Evolutionary conservation across 2,888 invertebrate species (phyloP), one percentile per base, ranked within the genome.

Genomic region (Tipula lateralis): DNA sequence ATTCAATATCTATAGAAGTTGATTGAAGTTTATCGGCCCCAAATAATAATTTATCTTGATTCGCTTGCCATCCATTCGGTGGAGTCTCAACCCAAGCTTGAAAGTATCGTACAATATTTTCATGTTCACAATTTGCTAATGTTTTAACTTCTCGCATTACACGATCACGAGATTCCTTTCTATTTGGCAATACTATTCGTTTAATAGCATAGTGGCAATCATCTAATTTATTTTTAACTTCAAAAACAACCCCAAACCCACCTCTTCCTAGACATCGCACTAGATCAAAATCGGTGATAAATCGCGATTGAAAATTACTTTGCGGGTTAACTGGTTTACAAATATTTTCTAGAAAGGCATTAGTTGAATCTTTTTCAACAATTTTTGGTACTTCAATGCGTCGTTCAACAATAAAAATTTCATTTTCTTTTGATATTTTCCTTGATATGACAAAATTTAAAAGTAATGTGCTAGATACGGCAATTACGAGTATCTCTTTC

Each of bases 181-280:
- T 96, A 89, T 93, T 94, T 1, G 97, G 96, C 85, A 99, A 90
- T 0, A 95, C 94, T 84, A 99, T 98, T 87, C 99, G 92, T 91
- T 99, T 99, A 0, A 99, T 95, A 5, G 99, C 99, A 90, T 99
- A 99, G 85, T 94, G 93, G 87, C 96, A 95, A 87, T 98, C 97
- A 88, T 99, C 99, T 85, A 98, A 94, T 89, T 96, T 97, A 89
- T 99, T 98, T 88, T 93, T 94, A 0, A 96, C 98, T 89, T 98
- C 96, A 89, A 99, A 99, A 0, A 99, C 99, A 1, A 99, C 95
- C 0, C 99, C 99, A 90, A 98, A 99, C 0, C 99, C 99, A 24
- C 99, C 99, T 87, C 93, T 93, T 0, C 97, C 97, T 16, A 97
- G 91, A 87, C 96, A 95, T 86, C 94, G 92, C 34, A 97, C 91